Base-by-base conservation (phyloP, 2,113 vertebrate genomes). In the Suncus etruscus region DNA sequence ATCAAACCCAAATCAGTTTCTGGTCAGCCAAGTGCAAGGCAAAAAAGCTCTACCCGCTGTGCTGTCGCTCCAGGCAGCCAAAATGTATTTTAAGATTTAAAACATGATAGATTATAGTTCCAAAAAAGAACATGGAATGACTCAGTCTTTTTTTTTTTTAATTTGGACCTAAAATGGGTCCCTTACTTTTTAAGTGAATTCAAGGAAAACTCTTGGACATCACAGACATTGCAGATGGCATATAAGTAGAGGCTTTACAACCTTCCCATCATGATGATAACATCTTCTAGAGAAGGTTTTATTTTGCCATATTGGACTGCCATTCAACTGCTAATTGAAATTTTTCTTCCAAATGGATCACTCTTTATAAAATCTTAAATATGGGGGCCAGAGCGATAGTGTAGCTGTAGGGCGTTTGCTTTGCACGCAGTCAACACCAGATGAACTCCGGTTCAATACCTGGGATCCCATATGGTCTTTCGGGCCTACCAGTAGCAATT, bases 341-440 rank as follows among this genome's bases (percentile, higher is more conserved):
- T 51, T 66, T 76, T 80, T 68, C 51, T 70, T 92, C 80, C 54
- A 83, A 65, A 11, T 76, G 32, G 6, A 1, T 72, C 5, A 51
- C 8, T 58, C 89, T 81, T 88, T 76, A 82, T 82, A 87, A 93
- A 89, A 87, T 61, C 11, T 86, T 83, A 87, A 87, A 82, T 77
- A 83, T 29, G 20, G 58, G 18, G 58, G 58, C 58, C 1, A 61
- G 58, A 61, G 22, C 22, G 58, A 18, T 61, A 61, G 16, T 20
- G 20, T 20, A 61, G 58, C 3, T 18, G 58, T 61, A 61, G 58
- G 16, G 4, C 58, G 16, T 16, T 61, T 61, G 58, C 58, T 16
- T 61, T 61, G 58, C 18, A 61, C 18, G 6, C 18, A 22, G 58
- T 39, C 39, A 39, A 39, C 39, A 39, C 5, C 39, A 3, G 39